Evolutionary conservation across 2,888 invertebrate species (phyloP).

Genomic region (Agrypnus murinus): DNA sequence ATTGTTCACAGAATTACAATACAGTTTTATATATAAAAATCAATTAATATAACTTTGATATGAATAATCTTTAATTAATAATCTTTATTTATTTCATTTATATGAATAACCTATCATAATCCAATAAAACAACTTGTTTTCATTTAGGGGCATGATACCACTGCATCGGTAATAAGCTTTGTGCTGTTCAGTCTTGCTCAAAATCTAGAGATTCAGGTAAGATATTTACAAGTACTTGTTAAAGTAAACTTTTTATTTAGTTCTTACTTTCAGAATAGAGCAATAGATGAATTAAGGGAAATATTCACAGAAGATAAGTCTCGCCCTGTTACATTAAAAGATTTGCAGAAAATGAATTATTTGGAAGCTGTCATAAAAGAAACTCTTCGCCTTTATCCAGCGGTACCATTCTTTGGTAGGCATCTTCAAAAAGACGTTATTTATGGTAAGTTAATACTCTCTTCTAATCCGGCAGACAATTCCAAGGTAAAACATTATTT

Average conservation of each 20-base stretch:
- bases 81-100: too few species aligned
- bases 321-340: not conserved
- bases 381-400: conserved; percentile 15
- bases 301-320: conserved; percentile 6
- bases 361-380: conserved; percentile 33
- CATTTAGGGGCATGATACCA: conserved; percentile 4
- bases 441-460: conserved; percentile 13
- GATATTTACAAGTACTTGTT: not conserved
- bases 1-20: too few species aligned
- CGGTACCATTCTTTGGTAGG: not conserved
- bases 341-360: conserved; percentile 20
- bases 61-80: too few species aligned
- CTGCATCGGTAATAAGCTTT: not conserved
- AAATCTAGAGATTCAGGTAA: conserved; percentile 2
- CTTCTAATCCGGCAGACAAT: too few species aligned
- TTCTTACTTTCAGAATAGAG: conserved; percentile 14
- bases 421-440: not conserved
- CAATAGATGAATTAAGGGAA: conserved; percentile 3
- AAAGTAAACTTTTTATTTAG: not conserved
- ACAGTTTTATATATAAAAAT: too few species aligned
- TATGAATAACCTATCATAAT: too few species aligned
- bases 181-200: not conserved
- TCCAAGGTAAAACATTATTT: too few species aligned
- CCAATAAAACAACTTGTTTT: too few species aligned
- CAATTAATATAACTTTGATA: too few species aligned